Base-by-base conservation (phyloP, 2,888 invertebrate genomes). In the Troides oblongomaculatus region DNA sequence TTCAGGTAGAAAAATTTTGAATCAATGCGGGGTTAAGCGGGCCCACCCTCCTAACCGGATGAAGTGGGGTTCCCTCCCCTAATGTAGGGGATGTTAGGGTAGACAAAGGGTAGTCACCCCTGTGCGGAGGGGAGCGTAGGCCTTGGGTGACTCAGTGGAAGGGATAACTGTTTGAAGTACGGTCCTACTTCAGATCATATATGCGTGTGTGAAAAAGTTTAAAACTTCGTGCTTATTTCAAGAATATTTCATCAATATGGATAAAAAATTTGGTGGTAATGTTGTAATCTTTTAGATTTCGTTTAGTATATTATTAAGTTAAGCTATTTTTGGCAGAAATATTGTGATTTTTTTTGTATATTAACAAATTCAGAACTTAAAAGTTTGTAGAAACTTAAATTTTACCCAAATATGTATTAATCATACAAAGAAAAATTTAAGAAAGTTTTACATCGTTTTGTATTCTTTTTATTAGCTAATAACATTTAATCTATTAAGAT, bases 81-180 rank as follows among this genome's bases (percentile, higher is more conserved):
- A 83, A 79, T 79, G 86, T 87, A 84, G 90, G 89, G 88, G 87
- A 84, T 87, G 84, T 83, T 83, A 86, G 88, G 89, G 83, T 88
- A 71, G 87, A 89, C 92, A 92, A 90, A 91, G 91, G 91, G 92
- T 90, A 90, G 87, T 87, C 89, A 86, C 90, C 91, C 92, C 87
- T 85, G 84, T 83, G 79, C 89, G 81, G 85, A 90, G 90, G 90
- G 90, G 90, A 86, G 86, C 83, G 79, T 81, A 84, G 83, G 86
- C 87, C 87, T 85, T 85, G 86, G 87, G 87, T 86, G 86, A 85
- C 82, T 58, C 81, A 84, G 85, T 81, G 86, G 85, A 85, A 85
- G 83, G 85, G 83, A 84, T 83, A 81, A 84, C 81, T 83, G 82
- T 84, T 87, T 84, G 81, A 83, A 86, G 84, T 84, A 86, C 79